Percentiles rank a stretch among this genome's conserved stretches.
Conservation (phyloP, 2,113 vertebrate genomes). For the Cyprinus carpio region DNA sequence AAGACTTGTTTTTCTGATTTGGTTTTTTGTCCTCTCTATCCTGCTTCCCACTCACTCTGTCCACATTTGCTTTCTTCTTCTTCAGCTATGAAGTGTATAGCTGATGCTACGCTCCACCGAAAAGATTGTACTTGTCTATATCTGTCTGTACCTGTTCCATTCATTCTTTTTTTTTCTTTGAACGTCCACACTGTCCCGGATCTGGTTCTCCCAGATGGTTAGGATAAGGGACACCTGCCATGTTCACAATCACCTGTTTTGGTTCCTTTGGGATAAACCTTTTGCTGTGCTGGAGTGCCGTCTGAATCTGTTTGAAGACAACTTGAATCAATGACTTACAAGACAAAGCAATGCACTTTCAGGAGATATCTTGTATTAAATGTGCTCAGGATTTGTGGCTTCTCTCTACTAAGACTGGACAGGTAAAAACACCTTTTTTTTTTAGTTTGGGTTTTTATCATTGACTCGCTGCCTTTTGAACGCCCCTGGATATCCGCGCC, state of each 20-base stretch:
- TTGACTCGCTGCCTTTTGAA: constrained; percentile 10
- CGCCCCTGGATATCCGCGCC: too few species aligned
- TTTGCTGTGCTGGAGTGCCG: constrained; percentile 8
- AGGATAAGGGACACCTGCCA: constrained; percentile 75
- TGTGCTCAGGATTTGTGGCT: constrained; percentile 44
- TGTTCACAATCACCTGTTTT: constrained; percentile 59
- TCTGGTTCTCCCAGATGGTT: constrained; percentile 55
- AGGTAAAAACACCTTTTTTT: background rate
- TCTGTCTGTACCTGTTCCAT: constrained; percentile 40
- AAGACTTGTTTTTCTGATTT: constrained; percentile 50
- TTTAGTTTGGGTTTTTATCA: background rate
- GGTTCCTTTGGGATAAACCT: constrained; percentile 34
- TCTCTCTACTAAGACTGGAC: constrained; percentile 51
- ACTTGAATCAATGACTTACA: constrained; percentile 43
- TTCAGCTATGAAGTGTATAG: constrained; percentile 52
- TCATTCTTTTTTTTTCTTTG: constrained; percentile 37
- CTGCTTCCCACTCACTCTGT: constrained; percentile 50
- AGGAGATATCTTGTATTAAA: constrained; percentile 46
- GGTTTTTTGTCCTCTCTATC: constrained; percentile 53
- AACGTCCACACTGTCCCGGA: background rate
- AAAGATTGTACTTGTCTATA: constrained; percentile 26
- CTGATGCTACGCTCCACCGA: constrained; percentile 42
- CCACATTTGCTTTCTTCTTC: constrained; percentile 49
- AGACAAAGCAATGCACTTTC: constrained; percentile 65
- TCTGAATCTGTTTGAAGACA: constrained; percentile 64